Evolutionary conservation across 2,797 vertebrate genomes (phyloP), one percentile per base, ranked within the genome.

Genomic region (Oceanodroma leucorhoa): DNA sequence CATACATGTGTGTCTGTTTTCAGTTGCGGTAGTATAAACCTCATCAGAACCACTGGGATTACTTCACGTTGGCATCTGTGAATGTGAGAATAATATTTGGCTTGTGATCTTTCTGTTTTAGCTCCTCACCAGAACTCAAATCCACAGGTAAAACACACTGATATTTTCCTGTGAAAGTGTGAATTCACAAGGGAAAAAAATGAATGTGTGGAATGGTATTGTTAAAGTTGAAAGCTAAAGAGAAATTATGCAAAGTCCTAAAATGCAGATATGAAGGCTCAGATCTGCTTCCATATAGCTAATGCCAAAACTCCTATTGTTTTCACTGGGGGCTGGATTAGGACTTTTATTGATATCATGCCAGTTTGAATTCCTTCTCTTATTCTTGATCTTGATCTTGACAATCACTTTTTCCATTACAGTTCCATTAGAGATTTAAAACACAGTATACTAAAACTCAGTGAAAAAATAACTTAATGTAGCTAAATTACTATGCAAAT

Each of bases 321-420:
- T 91, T 95, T 92, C 79, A 51, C 23, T 91, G 72, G 54, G 54
- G 94, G 65, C 50, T 83, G 82, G 69, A 90, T 93, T 95, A 82
- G 61, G 51, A 36, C 54, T 83, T 87, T 23, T 90, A 73, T 79
- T 91, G 85, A 76, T 92, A 91, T 45, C 51, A 45, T 90, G 83
- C 84, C 93, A 96, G 70, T 93, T 71, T 91, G 55, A 95, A 94
- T 96, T 95, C 85, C 45, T 90, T 75, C 51, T 78, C 66, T 64
- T 83, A 38, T 65, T 91, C 88, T 89, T 92, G 75, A 77, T 72
- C 40, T 66, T 62, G 65, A 72, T 94, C 82, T 86, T 72, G 46
- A 93, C 76, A 87, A 84, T 95, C 86, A 90, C 55, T 90, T 94
- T 92, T 96, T 91, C 82, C 89, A 91, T 82, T 95, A 81, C 77